Conservation (phyloP, 2,797 vertebrate genomes). For the Bucorvus abyssinicus region DNA sequence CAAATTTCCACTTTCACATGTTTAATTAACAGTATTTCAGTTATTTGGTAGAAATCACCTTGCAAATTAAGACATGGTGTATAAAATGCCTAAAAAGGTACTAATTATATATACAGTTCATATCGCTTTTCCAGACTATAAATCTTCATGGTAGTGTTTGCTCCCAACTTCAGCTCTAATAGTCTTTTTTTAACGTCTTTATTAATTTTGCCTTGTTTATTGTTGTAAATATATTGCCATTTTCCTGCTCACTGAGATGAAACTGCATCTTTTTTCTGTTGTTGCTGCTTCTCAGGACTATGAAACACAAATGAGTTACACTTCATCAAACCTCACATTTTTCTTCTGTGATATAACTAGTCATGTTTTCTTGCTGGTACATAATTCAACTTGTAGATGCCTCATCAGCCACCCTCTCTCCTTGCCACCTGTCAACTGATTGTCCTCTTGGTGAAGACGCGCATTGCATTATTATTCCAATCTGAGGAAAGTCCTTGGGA, state of each 20-base stretch:
- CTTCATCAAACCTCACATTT: slow-evolving; percentile 11
- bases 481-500: neutral
- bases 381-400: slow-evolving; percentile 34
- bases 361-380: neutral
- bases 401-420: slow-evolving; percentile 1
- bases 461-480: slow-evolving; percentile 15
- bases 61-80: neutral
- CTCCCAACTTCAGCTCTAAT: neutral
- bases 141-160: neutral
- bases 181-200: neutral
- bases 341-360: neutral
- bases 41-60: neutral
- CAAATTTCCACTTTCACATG: neutral
- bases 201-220: neutral
- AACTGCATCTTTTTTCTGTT: neutral
- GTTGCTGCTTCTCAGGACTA: neutral
- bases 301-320: neutral
- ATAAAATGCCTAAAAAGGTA: neutral
- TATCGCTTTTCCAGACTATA: neutral
- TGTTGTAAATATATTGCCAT: neutral
- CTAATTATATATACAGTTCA: neutral
- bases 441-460: neutral
- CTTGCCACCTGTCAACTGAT: neutral
- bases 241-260: neutral
- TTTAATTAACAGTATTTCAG: neutral